Conservation (phyloP, 2,797 vertebrate genomes). For the Emydoidea blandingii region DNA sequence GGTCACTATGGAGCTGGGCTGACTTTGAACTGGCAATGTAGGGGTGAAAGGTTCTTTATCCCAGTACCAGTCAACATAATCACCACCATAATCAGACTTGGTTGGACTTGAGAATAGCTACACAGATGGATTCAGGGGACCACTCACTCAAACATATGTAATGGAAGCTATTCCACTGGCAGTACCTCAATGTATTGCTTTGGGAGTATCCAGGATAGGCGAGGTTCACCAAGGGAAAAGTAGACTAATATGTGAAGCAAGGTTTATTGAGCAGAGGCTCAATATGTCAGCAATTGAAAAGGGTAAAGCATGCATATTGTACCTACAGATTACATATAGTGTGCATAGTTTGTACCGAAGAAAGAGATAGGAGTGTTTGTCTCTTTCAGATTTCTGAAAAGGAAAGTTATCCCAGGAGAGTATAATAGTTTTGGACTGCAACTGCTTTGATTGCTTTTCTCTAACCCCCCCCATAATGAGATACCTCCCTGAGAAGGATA, state of each 20-base stretch:
- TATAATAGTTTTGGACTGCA: neutral
- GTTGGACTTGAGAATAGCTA: neutral
- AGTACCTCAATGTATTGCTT: neutral
- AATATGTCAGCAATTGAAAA: neutral
- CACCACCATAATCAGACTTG: neutral
- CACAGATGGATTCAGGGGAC: neutral
- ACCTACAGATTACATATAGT: neutral
- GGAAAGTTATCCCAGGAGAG: neutral
- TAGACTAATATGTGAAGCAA: neutral
- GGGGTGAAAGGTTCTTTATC: slow-evolving; percentile 15
- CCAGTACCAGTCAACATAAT: neutral
- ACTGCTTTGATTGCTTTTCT: neutral
- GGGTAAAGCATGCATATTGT: neutral
- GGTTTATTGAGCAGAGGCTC: neutral
- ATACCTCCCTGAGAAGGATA: neutral
- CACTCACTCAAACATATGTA: neutral
- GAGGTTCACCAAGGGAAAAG: neutral
- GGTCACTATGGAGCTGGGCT: neutral
- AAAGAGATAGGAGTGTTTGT: neutral
- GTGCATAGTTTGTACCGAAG: neutral
- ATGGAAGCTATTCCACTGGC: neutral
- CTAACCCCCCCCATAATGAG: accelerated
- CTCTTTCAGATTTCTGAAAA: neutral
- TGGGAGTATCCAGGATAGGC: neutral
- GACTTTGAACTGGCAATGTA: neutral